Evolutionary conservation across 35 echinoderm and acorn worm species (phyloP), one percentile per base, ranked within the genome.

Genomic region (Patiria miniata): DNA sequence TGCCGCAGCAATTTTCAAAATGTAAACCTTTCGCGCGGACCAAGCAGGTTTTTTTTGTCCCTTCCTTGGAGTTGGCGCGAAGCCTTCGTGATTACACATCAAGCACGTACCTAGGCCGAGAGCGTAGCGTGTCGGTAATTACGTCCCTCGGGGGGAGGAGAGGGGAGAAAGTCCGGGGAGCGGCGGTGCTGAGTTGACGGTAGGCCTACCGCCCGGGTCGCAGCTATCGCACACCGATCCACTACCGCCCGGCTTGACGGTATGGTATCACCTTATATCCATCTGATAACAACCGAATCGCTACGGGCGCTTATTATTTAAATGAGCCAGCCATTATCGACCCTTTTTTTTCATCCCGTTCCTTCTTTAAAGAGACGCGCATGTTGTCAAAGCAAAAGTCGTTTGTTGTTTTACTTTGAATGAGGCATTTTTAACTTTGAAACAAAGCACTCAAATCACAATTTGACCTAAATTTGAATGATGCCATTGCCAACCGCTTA

Each of bases 51-150:
- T 18, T 73, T 30, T 26, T 73, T 21, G 19, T 23, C 65, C 26
- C n/a, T n/a, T n/a, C n/a, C n/a, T n/a, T n/a, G n/a, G 34, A 73
- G 65, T 23, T 14, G n/a, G 18, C 7, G 23, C 58, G 58, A 22
- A 9, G 19, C 65, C 65, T 5, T 30, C 10, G 65, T 73, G 65
- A 73, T 73, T 32, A 34, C 34, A 30, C 65, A 34, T 73, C 26
- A 23, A 73, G 65, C 65, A 73, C 65, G 65, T 73, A 73, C 21
- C 23, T 73, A 23, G 10, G 26, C 65, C 65, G 34, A 73, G 77
- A 76, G 40, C 81, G 88, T 90, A 73, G 88, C 88, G 88, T 90
- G 88, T 84, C 77, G 40, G 88, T 90, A 90, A 90, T 90, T 90
- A 90, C 83, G 88, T 83, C 88, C 88, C 88, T 44, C 29, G 21